Evolutionary conservation across 2,888 invertebrate species (phyloP).

Genomic region (Colostygia pectinataria): DNA sequence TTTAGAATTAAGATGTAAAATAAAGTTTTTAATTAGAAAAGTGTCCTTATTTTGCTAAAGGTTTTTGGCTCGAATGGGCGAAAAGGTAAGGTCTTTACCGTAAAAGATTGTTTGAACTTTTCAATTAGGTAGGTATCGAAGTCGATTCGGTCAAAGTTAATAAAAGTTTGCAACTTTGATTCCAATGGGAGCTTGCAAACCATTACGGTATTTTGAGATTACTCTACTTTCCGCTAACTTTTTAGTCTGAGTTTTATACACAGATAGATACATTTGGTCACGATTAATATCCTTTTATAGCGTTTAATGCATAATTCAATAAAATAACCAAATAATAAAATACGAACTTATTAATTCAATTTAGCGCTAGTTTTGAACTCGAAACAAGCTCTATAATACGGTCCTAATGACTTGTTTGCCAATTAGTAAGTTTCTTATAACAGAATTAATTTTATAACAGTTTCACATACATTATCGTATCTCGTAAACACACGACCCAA

Average conservation of each 20-base stretch:
- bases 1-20: conserved; percentile 24
- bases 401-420: too few relatives aligned
- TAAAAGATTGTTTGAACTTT: conserved; percentile 52
- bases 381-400: too few relatives aligned
- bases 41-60: conserved; percentile 30
- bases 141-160: conserved; percentile 53
- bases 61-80: conserved; percentile 25
- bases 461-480: conserved; percentile 31
- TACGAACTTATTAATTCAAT: too few relatives aligned
- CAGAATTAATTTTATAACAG: conserved; percentile 3
- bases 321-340: too few relatives aligned
- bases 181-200: conserved; percentile 37
- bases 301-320: too few relatives aligned
- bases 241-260: not conserved
- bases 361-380: too few relatives aligned
- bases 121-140: conserved; percentile 59
- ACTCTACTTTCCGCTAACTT: not conserved
- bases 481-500: conserved; percentile 31
- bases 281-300: too few relatives aligned
- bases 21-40: conserved; percentile 36
- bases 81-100: conserved; percentile 29
- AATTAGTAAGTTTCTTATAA: not conserved
- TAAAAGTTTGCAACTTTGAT: conserved; percentile 43
- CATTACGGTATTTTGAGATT: conserved; percentile 5
- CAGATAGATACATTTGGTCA: too few relatives aligned